Conservation (phyloP, 2,888 invertebrate genomes). For the Adineta ricciae region DNA sequence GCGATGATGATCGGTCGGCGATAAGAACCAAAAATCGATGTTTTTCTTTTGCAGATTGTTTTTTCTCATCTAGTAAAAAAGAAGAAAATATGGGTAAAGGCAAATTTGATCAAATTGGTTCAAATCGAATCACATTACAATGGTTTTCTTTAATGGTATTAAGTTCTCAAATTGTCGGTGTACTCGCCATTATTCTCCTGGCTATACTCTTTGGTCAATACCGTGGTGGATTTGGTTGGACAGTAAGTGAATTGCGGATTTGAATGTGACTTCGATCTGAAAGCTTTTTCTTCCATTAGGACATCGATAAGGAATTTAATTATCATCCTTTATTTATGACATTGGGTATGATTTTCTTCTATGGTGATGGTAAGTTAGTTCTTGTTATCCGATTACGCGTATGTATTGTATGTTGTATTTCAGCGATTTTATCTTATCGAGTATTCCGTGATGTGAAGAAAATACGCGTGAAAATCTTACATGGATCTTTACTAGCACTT, state of each 20-base stretch:
- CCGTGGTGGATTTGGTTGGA: constrained; percentile 46
- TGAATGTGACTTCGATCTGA: neutral
- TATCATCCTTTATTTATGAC: constrained; percentile 74
- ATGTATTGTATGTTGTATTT: constrained; percentile 37
- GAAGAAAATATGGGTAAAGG: constrained; percentile 33
- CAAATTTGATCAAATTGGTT: constrained; percentile 30
- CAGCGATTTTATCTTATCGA: constrained; percentile 72
- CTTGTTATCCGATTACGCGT: neutral
- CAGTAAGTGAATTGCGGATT: neutral
- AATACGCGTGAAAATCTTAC: constrained; percentile 64
- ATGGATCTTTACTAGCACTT: constrained; percentile 61
- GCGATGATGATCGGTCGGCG: too few species aligned
- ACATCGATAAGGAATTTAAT: constrained; percentile 55
- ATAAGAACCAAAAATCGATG: too few species aligned
- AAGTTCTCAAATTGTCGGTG: constrained; percentile 49
- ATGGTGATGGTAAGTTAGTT: constrained; percentile 63
- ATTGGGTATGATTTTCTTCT: constrained; percentile 68
- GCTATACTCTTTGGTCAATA: constrained; percentile 58
- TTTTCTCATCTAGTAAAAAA: neutral
- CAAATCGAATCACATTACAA: neutral
- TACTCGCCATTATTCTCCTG: constrained; percentile 55
- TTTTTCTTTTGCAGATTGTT: neutral
- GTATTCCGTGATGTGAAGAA: constrained; percentile 65
- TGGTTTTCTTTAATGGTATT: constrained; percentile 35
- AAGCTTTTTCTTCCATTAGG: neutral